A percentile compares a stretch with the other conserved stretches of the same genome.
phyloP scores from a whole-genome alignment of 2,888 invertebrate species.

The Sisyra nigra region DNA sequence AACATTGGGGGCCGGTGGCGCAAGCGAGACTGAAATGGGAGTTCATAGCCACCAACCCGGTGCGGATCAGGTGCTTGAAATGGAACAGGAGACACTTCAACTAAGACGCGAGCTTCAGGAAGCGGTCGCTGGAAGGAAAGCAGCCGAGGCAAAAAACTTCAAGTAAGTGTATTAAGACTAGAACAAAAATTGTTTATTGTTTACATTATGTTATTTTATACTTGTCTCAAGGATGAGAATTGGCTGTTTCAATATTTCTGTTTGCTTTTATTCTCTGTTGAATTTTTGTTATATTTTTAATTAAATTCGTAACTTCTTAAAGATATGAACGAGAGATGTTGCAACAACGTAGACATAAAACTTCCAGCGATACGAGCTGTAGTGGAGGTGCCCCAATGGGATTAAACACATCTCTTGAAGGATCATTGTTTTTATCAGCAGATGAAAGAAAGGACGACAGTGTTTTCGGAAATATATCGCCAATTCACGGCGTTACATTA shows the following conservation, averaged over 20 bases:
- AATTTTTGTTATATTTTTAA: constrained; percentile 34
- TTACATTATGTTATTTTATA: neutral
- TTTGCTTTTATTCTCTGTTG: constrained; percentile 18
- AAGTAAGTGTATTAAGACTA: constrained; percentile 29
- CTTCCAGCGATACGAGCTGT: neutral
- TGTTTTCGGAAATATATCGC: constrained; percentile 14
- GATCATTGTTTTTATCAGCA: constrained; percentile 20
- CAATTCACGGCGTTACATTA: constrained; percentile 28
- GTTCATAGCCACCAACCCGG: neutral
- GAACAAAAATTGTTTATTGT: neutral
- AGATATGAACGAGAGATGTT: no score
- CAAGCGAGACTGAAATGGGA: neutral
- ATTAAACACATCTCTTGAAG: constrained; percentile 28
- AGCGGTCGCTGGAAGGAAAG: constrained; percentile 36
- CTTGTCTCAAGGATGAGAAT: neutral
- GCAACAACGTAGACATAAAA: no score
- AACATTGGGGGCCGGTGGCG: neutral
- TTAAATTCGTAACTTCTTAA: no score
- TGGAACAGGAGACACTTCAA: constrained; percentile 33
- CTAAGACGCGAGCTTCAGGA: constrained; percentile 38
- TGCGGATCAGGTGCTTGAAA: constrained; percentile 26
- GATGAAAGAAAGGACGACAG: constrained; percentile 20
- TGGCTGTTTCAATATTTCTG: neutral
- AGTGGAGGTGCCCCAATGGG: neutral
- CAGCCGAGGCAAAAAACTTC: constrained; percentile 37